Percentiles rank a stretch among this genome's conserved stretches.
These are phyloP conservation scores for Gambelia wislizenii DNA, from an alignment of 2,797 vertebrate genomes.

Conservation along the genomic window DNA sequence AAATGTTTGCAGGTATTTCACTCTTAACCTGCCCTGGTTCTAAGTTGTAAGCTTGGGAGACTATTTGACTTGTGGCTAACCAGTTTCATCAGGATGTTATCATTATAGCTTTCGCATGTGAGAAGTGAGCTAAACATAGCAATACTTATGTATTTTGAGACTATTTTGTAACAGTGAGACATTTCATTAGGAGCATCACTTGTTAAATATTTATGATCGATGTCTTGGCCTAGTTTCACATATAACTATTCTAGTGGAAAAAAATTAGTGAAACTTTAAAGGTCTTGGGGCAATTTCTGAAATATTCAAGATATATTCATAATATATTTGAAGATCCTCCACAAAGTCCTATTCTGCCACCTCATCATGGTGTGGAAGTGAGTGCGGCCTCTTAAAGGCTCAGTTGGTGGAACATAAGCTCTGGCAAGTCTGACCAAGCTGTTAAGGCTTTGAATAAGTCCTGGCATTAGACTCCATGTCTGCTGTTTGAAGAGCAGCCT, in stretches of 20 bases:
- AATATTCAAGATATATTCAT: constrained; percentile 34
- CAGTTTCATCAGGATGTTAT: constrained; percentile 45
- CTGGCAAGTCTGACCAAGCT: neutral
- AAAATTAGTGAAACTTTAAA: constrained; percentile 48
- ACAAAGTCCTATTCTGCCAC: neutral
- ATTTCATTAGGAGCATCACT: constrained; percentile 50
- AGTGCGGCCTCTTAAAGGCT: neutral
- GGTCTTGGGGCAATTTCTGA: constrained; percentile 55
- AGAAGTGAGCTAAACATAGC: constrained; percentile 61
- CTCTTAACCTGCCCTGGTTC: constrained; percentile 31
- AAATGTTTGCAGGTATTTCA: constrained; percentile 41
- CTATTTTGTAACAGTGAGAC: constrained; percentile 44
- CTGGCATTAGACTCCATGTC: neutral
- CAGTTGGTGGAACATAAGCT: neutral
- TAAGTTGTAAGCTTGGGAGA: neutral
- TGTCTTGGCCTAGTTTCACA: constrained; percentile 54
- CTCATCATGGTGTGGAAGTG: neutral
- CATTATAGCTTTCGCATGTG: constrained; percentile 37
- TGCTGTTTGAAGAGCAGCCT: neutral
- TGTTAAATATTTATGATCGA: constrained; percentile 66
- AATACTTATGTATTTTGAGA: constrained; percentile 55
- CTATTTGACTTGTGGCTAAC: constrained; percentile 51
- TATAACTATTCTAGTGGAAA: constrained; percentile 41
- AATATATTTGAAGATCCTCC: neutral
- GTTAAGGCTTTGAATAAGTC: neutral